phyloP scores from a whole-genome alignment of 1,140 invertebrate species.

The Drosophila arawakana region DNA sequence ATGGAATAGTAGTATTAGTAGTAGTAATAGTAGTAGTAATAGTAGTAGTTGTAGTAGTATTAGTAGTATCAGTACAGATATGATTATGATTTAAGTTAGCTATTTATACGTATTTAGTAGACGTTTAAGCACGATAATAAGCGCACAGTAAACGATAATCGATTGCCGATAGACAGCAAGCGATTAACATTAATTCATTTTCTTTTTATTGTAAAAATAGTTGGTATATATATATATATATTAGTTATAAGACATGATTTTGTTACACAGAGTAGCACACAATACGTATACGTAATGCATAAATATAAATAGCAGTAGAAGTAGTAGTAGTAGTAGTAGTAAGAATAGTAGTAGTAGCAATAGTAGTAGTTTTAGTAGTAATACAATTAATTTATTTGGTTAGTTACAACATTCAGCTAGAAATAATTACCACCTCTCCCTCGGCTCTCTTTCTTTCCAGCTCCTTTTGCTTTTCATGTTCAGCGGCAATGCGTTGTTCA shows the following conservation, averaged over 20 bases:
- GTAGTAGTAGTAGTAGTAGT: conserved; percentile 12
- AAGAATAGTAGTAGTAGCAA: conserved; percentile 5
- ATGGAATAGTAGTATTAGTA: conserved; percentile 29
- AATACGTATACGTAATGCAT: conserved; percentile 40
- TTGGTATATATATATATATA: background rate
- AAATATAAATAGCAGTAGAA: conserved; percentile 13
- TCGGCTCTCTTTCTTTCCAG: conserved; percentile 97
- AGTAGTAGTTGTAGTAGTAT: conserved; percentile 25
- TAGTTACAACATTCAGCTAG: conserved; percentile 70
- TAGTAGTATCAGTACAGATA: conserved; percentile 19
- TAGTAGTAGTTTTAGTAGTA: conserved; percentile 18
- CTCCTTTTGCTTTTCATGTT: conserved; percentile 97
- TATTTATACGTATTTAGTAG: conserved; percentile 57
- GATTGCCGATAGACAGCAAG: conserved; percentile 15
- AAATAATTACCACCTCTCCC: conserved; percentile 91
- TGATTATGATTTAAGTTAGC: conserved; percentile 8
- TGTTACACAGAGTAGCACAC: conserved; percentile 58
- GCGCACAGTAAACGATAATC: conserved; percentile 59
- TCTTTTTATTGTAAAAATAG: background rate
- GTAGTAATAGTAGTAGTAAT: conserved; percentile 21
- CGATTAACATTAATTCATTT: conserved; percentile 14
- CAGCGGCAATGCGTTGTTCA: conserved; percentile 96
- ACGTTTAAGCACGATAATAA: conserved; percentile 75
- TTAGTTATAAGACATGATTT: background rate
- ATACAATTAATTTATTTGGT: conserved; percentile 1